phyloP scores from a whole-genome alignment of 2,113 vertebrate species.

The Pluvianellus socialis region DNA sequence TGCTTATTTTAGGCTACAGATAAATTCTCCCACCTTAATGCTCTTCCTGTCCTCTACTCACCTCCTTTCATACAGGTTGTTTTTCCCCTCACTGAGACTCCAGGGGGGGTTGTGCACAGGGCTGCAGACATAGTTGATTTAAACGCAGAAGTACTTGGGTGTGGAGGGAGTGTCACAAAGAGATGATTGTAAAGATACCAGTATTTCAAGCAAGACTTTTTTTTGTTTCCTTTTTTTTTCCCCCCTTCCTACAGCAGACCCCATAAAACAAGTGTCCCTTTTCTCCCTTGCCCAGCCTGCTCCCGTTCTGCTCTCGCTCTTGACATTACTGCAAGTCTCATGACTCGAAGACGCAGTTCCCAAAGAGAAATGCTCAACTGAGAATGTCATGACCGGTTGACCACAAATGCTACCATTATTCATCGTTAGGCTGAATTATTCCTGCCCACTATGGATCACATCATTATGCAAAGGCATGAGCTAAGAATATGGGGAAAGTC shows the following conservation, averaged over 20 bases:
- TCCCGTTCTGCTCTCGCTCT: not conserved
- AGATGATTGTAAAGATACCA: not conserved
- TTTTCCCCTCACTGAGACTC: not conserved
- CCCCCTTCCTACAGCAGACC: not conserved
- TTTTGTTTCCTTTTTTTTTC: accelerated
- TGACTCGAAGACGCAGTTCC: not conserved
- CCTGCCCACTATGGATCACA: constrained; percentile 33
- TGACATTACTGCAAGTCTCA: constrained; percentile 17
- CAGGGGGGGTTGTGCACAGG: not conserved
- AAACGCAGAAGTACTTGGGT: not conserved
- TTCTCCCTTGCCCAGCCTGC: not conserved
- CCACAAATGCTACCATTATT: constrained; percentile 61
- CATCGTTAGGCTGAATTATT: not conserved
- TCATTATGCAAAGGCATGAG: constrained; percentile 48
- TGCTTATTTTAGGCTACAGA: not conserved
- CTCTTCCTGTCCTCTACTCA: not conserved
- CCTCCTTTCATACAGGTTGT: not conserved
- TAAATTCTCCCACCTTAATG: not conserved
- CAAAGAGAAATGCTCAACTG: constrained; percentile 30
- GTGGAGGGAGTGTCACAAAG: not conserved
- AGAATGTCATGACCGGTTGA: constrained; percentile 49
- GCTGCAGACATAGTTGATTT: not conserved
- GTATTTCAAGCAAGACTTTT: not conserved
- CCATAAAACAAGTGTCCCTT: constrained; percentile 21
- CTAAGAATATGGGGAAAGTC: constrained; percentile 2